A percentile compares a stretch with the other conserved stretches of the same genome.
Conservation (phyloP, 92 coral and sea anemone species). For the Paramuricea clavata region DNA sequence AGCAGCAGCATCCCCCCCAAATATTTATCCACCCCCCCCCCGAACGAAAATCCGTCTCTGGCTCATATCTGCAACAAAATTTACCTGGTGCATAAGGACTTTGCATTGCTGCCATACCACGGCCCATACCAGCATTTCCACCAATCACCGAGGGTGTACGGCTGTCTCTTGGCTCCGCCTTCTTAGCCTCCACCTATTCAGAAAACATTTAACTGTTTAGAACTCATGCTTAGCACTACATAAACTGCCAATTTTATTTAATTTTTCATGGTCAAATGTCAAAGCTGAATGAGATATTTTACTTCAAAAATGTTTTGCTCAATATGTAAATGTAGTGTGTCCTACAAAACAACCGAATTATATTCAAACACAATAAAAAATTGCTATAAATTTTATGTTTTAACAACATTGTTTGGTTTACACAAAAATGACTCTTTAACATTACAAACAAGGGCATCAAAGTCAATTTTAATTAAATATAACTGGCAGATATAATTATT, state of each 20-base stretch:
- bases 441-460: too few relatives aligned
- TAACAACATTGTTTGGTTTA: too few relatives aligned
- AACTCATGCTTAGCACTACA: background rate
- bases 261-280: background rate
- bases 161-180: conserved; percentile 74
- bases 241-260: background rate
- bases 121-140: conserved; percentile 55
- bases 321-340: too few relatives aligned
- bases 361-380: too few relatives aligned
- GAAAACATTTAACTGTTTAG: background rate
- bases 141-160: conserved; percentile 51
- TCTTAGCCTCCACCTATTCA: conserved; percentile 83
- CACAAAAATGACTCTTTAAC: too few relatives aligned
- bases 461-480: background rate
- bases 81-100: conserved; percentile 16
- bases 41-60: too few relatives aligned
- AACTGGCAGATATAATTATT: conserved; percentile 1
- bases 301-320: too few relatives aligned
- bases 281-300: background rate
- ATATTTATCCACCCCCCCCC: too few relatives aligned
- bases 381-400: too few relatives aligned
- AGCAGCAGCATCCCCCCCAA: too few relatives aligned
- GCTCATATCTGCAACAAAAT: background rate
- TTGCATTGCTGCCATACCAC: conserved; percentile 30
- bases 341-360: too few relatives aligned